Percentiles rank a stretch among this genome's conserved stretches.
These are phyloP conservation scores for Paralvinella palmiformis DNA, from an alignment of 1,140 invertebrate species.

Conservation along the genomic window DNA sequence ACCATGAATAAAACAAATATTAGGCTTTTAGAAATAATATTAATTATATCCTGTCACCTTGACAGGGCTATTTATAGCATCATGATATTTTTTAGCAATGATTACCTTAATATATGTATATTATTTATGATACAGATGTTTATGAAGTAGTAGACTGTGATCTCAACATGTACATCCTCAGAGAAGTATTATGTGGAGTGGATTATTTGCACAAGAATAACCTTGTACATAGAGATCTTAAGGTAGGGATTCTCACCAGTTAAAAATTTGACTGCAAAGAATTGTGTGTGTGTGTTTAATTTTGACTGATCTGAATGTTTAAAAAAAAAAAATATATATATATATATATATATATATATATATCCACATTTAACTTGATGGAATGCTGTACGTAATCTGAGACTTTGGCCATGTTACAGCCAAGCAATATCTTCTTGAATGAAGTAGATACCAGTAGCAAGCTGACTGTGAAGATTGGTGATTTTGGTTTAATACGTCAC, in stretches of 20 bases:
- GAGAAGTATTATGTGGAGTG: not conserved
- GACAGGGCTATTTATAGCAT: too few relatives aligned
- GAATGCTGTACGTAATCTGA: too few relatives aligned
- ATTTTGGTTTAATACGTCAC: not conserved
- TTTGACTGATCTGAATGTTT: too few relatives aligned
- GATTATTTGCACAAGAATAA: not conserved
- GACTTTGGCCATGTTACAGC: too few relatives aligned
- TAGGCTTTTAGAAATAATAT: too few relatives aligned
- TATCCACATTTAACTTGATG: too few relatives aligned
- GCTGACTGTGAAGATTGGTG: not conserved
- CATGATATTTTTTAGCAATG: too few relatives aligned
- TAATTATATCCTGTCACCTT: too few relatives aligned
- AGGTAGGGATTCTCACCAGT: not conserved
- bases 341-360: conserved; percentile 24
- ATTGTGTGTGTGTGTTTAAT: too few relatives aligned
- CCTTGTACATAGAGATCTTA: not conserved
- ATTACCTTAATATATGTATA: too few relatives aligned
- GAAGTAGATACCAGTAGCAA: not conserved
- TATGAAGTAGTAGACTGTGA: not conserved
- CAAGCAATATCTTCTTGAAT: not conserved
- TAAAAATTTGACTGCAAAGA: not conserved
- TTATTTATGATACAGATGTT: conserved; percentile 3
- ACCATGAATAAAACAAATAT: too few relatives aligned
- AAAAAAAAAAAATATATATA: too few relatives aligned
- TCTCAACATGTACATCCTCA: not conserved